Conservation (phyloP, 2,113 vertebrate species). For the Echinops telfairi region DNA sequence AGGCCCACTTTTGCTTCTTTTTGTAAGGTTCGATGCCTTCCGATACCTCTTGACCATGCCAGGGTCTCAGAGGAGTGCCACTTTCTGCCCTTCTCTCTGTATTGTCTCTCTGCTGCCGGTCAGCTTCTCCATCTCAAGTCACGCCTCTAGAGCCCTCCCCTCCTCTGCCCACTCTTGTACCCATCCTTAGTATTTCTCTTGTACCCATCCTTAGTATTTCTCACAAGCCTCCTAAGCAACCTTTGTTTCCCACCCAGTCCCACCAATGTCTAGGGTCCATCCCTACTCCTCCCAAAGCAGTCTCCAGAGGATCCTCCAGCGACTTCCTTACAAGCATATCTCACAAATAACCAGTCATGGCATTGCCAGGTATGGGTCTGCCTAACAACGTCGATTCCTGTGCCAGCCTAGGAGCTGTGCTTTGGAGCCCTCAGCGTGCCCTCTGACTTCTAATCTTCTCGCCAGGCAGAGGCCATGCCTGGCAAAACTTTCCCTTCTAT, state of each 20-base stretch:
- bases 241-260: not conserved
- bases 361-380: not conserved
- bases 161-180: not conserved
- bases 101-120: not conserved
- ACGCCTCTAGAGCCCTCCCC: not conserved
- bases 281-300: not conserved
- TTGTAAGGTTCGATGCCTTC: conserved; percentile 5
- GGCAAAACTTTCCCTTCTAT: conserved; percentile 19
- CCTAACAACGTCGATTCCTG: not conserved
- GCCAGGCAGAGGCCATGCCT: not conserved
- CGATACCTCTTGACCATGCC: not conserved
- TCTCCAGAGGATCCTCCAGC: no score
- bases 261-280: not conserved
- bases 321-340: not conserved
- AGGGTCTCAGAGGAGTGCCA: not conserved
- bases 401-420: no score
- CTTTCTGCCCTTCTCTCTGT: not conserved
- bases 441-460: not conserved
- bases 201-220: not conserved
- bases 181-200: not conserved
- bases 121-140: not conserved
- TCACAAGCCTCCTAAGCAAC: not conserved
- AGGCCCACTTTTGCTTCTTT: not conserved
- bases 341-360: not conserved
- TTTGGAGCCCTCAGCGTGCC: not conserved